Conservation (phyloP, 2,888 invertebrate genomes). For the Agonopterix subpropinquella region DNA sequence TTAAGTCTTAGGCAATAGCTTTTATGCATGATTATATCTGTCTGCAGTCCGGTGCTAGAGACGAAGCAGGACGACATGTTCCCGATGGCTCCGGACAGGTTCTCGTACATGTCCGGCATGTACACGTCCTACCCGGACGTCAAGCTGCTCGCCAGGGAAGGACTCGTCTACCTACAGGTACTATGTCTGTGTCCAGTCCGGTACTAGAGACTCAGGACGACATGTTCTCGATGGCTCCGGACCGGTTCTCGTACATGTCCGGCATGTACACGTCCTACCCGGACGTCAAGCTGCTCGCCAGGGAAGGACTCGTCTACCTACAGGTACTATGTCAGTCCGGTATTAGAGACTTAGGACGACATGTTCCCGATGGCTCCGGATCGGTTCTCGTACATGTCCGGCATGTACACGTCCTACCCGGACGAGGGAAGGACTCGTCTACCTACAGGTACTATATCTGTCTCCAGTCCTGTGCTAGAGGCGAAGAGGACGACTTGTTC, state of each 20-base stretch:
- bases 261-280: conserved; percentile 46
- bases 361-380: conserved; percentile 88
- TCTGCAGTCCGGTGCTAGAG: conserved; percentile 63
- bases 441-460: conserved; percentile 29
- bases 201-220: conserved; percentile 82
- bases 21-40: no score
- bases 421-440: conserved; percentile 34
- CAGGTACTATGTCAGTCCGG: conserved; percentile 26
- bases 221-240: conserved; percentile 88
- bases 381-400: conserved; percentile 25
- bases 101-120: conserved; percentile 29
- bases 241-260: conserved; percentile 24
- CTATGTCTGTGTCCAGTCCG: conserved; percentile 24
- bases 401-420: conserved; percentile 44
- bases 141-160: conserved; percentile 36
- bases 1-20: no score
- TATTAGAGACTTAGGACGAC: conserved; percentile 75
- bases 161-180: conserved; percentile 40
- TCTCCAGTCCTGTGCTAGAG: conserved; percentile 63
- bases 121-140: conserved; percentile 40
- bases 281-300: conserved; percentile 32
- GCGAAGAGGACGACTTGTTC: conserved; percentile 90
- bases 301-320: conserved; percentile 33
- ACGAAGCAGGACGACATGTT: conserved; percentile 90
- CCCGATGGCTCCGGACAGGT: conserved; percentile 80